Conservation (phyloP, 2,113 vertebrate genomes). For the Mormoops blainvillei region DNA sequence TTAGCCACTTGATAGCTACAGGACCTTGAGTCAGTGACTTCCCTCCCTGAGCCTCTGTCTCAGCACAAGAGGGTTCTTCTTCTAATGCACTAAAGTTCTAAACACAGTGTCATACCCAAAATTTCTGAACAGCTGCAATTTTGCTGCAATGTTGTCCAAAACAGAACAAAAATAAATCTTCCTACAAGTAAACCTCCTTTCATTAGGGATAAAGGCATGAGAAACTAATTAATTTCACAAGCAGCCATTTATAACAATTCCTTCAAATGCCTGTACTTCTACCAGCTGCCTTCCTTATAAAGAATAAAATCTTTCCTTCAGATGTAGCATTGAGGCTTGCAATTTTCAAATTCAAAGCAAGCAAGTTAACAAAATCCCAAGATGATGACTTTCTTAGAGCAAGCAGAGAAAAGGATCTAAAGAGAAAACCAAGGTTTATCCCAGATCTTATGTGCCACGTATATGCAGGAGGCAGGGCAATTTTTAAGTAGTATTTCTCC, state of each 20-base stretch:
- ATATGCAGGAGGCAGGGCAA: neutral
- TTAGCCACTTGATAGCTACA: neutral
- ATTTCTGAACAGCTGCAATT: neutral
- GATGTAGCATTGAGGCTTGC: neutral
- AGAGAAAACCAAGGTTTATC: neutral
- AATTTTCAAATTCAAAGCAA: neutral
- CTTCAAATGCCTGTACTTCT: neutral
- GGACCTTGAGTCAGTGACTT: neutral
- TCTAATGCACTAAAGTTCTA: neutral
- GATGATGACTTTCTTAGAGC: neutral
- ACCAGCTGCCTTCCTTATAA: neutral
- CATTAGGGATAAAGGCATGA: neutral
- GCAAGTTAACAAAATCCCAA: neutral
- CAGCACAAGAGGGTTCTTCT: neutral
- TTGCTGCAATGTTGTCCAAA: neutral
- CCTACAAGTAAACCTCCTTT: neutral
- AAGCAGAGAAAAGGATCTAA: neutral
- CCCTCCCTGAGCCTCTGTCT: neutral
- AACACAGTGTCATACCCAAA: neutral
- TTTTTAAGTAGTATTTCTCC: neutral
- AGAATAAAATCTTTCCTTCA: neutral
- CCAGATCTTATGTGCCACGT: neutral
- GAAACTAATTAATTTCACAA: neutral
- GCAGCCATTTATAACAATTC: neutral
- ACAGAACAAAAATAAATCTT: conserved; percentile 17